These are phyloP conservation scores for Cyphomyrmex costatus DNA, from an alignment of 1,140 invertebrate genomes.

Conservation along the genomic window DNA sequence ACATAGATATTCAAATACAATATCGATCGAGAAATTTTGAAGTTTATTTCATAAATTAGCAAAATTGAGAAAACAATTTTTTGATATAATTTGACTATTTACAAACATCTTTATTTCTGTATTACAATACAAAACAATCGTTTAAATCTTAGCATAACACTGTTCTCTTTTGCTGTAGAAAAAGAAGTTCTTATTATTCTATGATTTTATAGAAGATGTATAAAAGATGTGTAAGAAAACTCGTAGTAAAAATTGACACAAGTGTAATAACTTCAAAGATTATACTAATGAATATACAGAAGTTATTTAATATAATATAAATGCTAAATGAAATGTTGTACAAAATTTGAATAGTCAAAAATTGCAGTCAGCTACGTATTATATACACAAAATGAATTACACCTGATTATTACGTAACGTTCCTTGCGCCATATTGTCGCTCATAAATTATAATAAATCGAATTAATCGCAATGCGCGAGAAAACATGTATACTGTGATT, in stretches of 20 bases:
- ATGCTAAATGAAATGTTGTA: constrained; percentile 57
- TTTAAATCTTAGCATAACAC: constrained; percentile 39
- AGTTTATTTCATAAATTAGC: neutral
- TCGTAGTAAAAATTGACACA: constrained; percentile 74
- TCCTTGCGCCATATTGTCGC: constrained; percentile 36
- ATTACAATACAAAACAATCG: constrained; percentile 47
- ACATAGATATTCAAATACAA: neutral
- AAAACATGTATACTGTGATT: constrained; percentile 51
- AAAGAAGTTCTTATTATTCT: constrained; percentile 12
- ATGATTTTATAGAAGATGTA: constrained; percentile 15
- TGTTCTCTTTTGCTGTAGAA: neutral
- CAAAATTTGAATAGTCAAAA: constrained; percentile 46
- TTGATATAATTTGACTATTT: constrained; percentile 1
- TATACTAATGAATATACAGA: constrained; percentile 77
- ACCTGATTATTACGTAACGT: constrained; percentile 31
- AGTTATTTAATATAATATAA: constrained; percentile 47
- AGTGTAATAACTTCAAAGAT: constrained; percentile 75
- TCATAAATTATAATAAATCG: constrained; percentile 48
- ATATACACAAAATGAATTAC: constrained; percentile 53
- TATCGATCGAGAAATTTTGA: neutral
- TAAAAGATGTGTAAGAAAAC: constrained; percentile 45
- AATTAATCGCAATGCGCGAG: constrained; percentile 32
- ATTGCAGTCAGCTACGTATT: constrained; percentile 31
- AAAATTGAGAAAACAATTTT: neutral
- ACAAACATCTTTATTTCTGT: constrained; percentile 52